Percentiles rank a stretch among this genome's conserved stretches.
Conservation (phyloP, 2,888 invertebrate species). For the Odontomyia ornata region DNA sequence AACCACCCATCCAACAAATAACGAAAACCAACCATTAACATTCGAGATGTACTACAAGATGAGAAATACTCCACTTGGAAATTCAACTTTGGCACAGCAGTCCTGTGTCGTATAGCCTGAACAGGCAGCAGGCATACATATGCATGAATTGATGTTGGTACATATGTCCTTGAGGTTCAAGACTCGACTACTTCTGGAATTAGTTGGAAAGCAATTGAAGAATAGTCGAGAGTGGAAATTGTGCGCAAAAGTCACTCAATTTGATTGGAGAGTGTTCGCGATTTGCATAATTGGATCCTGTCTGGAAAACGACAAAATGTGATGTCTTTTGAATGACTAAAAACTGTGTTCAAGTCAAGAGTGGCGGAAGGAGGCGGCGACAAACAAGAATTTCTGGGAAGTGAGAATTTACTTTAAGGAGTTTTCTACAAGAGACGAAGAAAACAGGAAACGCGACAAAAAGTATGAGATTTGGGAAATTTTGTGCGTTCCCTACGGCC, state of each 20-base stretch:
- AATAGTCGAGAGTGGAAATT: constrained; percentile 28
- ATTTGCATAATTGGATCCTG: constrained; percentile 41
- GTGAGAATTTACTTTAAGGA: too few species aligned
- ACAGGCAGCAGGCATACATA: background rate
- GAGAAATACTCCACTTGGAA: too few species aligned
- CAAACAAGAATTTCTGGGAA: too few species aligned
- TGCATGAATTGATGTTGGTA: background rate
- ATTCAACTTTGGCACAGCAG: background rate
- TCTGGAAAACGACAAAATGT: constrained; percentile 26
- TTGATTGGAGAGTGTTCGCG: constrained; percentile 40
- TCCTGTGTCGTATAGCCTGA: background rate
- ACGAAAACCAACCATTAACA: too few species aligned
- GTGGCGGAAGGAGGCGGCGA: background rate
- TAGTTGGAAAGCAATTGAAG: constrained; percentile 39
- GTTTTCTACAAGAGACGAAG: too few species aligned
- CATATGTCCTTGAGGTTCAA: background rate
- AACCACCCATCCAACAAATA: too few species aligned
- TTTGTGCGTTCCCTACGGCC: background rate
- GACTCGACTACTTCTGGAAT: constrained; percentile 18
- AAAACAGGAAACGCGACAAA: too few species aligned
- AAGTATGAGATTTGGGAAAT: too few species aligned
- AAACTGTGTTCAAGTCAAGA: background rate
- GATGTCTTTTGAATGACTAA: constrained; percentile 19
- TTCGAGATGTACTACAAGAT: too few species aligned
- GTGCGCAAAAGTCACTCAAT: constrained; percentile 41